Evolutionary conservation across 1,140 invertebrate genomes (phyloP).

Genomic region (Chionoecetes opilio): DNA sequence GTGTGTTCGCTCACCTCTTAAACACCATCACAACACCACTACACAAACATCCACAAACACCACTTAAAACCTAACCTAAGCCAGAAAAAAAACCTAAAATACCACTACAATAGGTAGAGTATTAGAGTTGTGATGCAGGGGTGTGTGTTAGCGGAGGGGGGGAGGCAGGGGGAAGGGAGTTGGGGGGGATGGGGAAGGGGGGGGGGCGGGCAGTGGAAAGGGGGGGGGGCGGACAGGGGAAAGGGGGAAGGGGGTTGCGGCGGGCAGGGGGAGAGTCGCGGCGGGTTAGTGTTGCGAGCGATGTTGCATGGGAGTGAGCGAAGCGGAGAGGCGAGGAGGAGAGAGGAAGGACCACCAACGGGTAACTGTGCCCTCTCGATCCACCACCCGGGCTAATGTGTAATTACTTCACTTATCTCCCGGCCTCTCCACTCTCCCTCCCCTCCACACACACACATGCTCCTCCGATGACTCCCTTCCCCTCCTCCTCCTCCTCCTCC

Average conservation of each 20-base stretch:
- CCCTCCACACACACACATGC: background rate
- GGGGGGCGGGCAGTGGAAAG: background rate
- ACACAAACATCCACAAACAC: no score
- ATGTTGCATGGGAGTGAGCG: conserved; percentile 31
- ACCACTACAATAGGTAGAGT: no score
- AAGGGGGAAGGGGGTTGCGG: background rate
- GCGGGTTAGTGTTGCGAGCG: background rate
- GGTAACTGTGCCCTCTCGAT: conserved; percentile 37
- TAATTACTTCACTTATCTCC: conserved; percentile 69
- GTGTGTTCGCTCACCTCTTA: no score
- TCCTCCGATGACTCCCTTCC: background rate
- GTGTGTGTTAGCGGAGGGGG: no score
- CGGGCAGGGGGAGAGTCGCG: background rate
- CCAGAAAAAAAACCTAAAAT: no score
- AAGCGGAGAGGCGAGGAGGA: background rate
- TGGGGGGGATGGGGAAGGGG: background rate
- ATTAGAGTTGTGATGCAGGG: no score
- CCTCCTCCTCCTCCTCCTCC: background rate
- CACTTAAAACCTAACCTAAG: no score
- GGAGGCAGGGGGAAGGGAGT: no score
- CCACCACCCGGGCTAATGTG: conserved; percentile 15
- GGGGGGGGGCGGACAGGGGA: background rate
- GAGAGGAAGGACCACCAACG: background rate
- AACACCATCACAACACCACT: no score
- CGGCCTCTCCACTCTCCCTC: background rate